These are phyloP conservation scores for Steinernema carpocapsae DNA, from an alignment of 2,888 invertebrate species.

Conservation along the genomic window DNA sequence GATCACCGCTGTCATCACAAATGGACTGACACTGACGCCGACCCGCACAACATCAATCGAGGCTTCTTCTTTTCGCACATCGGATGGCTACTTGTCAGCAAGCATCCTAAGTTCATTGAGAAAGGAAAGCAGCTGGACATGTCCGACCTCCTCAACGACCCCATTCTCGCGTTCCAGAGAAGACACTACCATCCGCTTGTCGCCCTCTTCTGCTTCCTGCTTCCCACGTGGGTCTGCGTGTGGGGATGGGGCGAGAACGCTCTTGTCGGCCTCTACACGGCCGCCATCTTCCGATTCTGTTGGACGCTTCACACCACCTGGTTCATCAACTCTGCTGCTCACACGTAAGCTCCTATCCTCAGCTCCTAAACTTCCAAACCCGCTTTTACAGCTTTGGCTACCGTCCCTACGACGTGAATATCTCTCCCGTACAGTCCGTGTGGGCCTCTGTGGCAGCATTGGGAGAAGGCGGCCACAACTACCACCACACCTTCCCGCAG, in stretches of 20 bases:
- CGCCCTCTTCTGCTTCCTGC: slow-evolving; percentile 80
- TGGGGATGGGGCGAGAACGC: slow-evolving; percentile 84
- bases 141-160: slow-evolving; percentile 81
- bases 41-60: slow-evolving; percentile 87
- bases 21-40: slow-evolving; percentile 89
- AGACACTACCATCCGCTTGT: slow-evolving; percentile 82
- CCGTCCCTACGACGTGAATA: slow-evolving; percentile 82
- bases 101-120: slow-evolving; percentile 84
- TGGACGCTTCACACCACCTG: slow-evolving; percentile 87
- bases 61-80: slow-evolving; percentile 96
- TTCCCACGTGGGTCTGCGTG: slow-evolving; percentile 83
- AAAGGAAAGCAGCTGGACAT: slow-evolving; percentile 78
- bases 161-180: slow-evolving; percentile 82
- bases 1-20: slow-evolving; percentile 88
- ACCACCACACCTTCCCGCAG: slow-evolving; percentile 72
- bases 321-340: slow-evolving; percentile 92
- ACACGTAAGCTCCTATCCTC: slow-evolving; percentile 77
- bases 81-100: slow-evolving; percentile 86
- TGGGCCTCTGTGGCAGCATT: slow-evolving; percentile 62
- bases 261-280: slow-evolving; percentile 82
- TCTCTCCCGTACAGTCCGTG: slow-evolving; percentile 62
- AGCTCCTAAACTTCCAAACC: neutral
- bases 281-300: slow-evolving; percentile 81
- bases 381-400: slow-evolving; percentile 77
- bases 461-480: slow-evolving; percentile 55